Evolutionary conservation across 2,797 vertebrate species (phyloP).

Genomic region (Pipistrellus kuhlii): DNA sequence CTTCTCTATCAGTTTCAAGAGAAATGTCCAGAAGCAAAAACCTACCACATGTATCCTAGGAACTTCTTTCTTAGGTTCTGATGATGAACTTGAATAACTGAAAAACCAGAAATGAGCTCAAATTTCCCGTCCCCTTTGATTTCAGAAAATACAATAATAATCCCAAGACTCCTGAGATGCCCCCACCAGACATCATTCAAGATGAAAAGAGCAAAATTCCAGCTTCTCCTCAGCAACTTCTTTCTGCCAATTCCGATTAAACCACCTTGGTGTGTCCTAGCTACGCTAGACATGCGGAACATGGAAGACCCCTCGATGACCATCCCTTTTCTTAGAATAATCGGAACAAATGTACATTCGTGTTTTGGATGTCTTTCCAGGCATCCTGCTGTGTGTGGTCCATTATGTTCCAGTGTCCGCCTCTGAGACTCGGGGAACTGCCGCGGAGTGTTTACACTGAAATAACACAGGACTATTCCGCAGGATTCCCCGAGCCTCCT

Average conservation of each 20-base stretch:
- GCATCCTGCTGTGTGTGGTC: not conserved
- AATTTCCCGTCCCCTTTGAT: not conserved
- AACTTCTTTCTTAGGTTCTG: not conserved
- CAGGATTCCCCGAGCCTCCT: not conserved
- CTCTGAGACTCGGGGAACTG: not conserved
- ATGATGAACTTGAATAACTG: not conserved
- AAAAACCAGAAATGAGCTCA: not conserved
- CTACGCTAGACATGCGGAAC: not conserved
- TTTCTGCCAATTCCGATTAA: not conserved
- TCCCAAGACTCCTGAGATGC: not conserved
- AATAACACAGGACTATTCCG: not conserved
- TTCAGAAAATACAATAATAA: not conserved
- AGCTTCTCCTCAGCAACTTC: not conserved
- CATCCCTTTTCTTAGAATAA: not conserved
- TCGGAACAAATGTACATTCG: not conserved
- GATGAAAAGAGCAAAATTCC: not conserved
- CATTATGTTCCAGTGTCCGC: not conserved
- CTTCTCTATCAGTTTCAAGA: not conserved
- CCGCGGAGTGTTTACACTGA: accelerated
- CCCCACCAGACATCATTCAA: not conserved
- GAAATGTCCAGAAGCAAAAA: not conserved
- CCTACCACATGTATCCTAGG: not conserved
- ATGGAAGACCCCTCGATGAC: not conserved
- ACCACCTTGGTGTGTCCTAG: not conserved
- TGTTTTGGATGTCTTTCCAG: not conserved